A percentile compares a stretch with the other conserved stretches of the same genome.
phyloP scores from a whole-genome alignment of 1,140 invertebrate genomes.

The Palaemon carinicauda region DNA sequence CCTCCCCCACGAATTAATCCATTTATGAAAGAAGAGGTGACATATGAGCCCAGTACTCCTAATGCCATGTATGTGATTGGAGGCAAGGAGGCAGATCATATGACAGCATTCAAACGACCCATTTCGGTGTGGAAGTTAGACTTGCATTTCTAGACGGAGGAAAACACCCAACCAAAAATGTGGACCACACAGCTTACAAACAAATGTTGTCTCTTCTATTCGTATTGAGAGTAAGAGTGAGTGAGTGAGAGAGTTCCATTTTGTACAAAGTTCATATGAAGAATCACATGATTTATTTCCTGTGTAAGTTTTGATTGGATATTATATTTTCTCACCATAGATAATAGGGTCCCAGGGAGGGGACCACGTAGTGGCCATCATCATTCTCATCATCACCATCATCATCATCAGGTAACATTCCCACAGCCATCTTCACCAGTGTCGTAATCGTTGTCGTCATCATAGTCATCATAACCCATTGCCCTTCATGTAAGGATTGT shows the following conservation, averaged over 20 bases:
- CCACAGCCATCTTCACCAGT: not conserved
- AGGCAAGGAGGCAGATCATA: constrained; percentile 41
- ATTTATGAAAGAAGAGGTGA: constrained; percentile 45
- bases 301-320: constrained; percentile 7
- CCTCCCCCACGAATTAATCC: constrained; percentile 52
- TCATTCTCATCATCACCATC: too few species aligned
- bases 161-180: not conserved
- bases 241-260: constrained; percentile 27
- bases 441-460: not conserved
- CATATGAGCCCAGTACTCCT: constrained; percentile 25
- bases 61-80: constrained; percentile 56
- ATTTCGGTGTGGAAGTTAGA: constrained; percentile 48
- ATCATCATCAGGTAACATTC: too few species aligned
- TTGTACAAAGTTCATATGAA: constrained; percentile 47
- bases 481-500: not conserved
- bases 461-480: not conserved
- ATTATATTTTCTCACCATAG: not conserved
- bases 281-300: constrained; percentile 41
- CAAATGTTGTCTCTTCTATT: constrained; percentile 36
- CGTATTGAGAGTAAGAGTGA: not conserved
- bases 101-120: constrained; percentile 47
- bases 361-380: not conserved
- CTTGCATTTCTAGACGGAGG: constrained; percentile 32
- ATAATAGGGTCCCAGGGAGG: not conserved
- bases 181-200: not conserved